Evolutionary conservation across 2,888 invertebrate species (phyloP), one percentile per base, ranked within the genome.

Genomic region (Xylocampa areola): DNA sequence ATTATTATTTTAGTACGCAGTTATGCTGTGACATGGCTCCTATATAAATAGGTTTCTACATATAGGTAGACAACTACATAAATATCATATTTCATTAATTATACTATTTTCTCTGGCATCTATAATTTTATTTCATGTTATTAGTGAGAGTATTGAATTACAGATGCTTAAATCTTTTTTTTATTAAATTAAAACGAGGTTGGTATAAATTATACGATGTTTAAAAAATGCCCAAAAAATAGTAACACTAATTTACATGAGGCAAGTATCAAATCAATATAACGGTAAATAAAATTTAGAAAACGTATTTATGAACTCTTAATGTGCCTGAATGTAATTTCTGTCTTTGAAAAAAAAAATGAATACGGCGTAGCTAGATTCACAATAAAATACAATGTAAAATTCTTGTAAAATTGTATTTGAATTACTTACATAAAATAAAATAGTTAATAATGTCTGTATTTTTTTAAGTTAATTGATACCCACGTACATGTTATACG

Each of bases 101-200:
- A 39, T 49, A n/a, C 16, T 37, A n/a, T 47, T 11, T 33, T 32
- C 4, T 11, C 30, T 7, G 10, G 35, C 21, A 32, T 32, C 10
- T 49, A 11, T 23, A 16, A 14, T 33, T 25, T 14, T 16, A n/a
- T 11, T 8, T 29, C n/a, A 8, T 45, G 45, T 55, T 14, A 25
- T 44, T 41, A 32, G 45, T 8, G 29, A 35, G 32, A 14, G 54
- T 52, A 47, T 68, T 25, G 5, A 14, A 39, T 68, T 67, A 52
- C 51, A 55, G 16, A 48, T 70, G n/a, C 30, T 33, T 48, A 48
- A 33, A 45, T 7, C 1, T 7, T 32, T 63, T 54, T 43, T 54
- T 43, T 25, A n/a, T 30, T 29, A 27, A 27, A 29, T 52, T 11
- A 36, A n/a, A n/a, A 27, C 7, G 4, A 17, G 8, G 29, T 13